Evolutionary conservation across 2,797 vertebrate species (phyloP).

Genomic region (Sebastes trivittatus): DNA sequence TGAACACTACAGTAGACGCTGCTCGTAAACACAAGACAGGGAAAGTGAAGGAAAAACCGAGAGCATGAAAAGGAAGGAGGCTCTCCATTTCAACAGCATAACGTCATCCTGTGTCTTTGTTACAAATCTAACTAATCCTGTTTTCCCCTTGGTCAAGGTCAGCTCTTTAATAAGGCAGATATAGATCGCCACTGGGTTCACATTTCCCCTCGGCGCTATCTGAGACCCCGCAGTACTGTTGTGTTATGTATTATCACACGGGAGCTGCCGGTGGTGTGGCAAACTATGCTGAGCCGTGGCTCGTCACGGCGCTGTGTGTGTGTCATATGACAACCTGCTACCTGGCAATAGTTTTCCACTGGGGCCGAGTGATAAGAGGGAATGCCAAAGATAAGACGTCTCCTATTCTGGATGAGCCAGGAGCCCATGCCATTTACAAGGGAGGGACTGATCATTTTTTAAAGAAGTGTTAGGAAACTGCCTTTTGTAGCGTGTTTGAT

Average conservation of each 20-base stretch:
- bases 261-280: conserved; percentile 59
- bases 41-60: conserved; percentile 22
- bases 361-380: conserved; percentile 72
- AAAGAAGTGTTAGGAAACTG: conserved; percentile 32
- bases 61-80: conserved; percentile 28
- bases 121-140: conserved; percentile 65
- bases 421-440: conserved; percentile 65
- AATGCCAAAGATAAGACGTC: conserved; percentile 71
- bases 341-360: conserved; percentile 70
- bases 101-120: conserved; percentile 54
- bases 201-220: conserved; percentile 67
- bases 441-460: conserved; percentile 61
- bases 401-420: conserved; percentile 65
- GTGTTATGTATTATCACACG: conserved; percentile 72
- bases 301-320: conserved; percentile 53
- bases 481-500: conserved; percentile 35
- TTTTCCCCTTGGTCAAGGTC: conserved; percentile 73
- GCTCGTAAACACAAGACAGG: conserved; percentile 34
- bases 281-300: conserved; percentile 56
- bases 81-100: conserved; percentile 50
- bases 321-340: conserved; percentile 76
- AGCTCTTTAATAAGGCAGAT: conserved; percentile 77
- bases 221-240: conserved; percentile 60
- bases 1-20: conserved; percentile 37
- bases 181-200: conserved; percentile 69